Evolutionary conservation across 2,113 vertebrate genomes (phyloP), one percentile per base, ranked within the genome.

Genomic region (Clarias batrachus): DNA sequence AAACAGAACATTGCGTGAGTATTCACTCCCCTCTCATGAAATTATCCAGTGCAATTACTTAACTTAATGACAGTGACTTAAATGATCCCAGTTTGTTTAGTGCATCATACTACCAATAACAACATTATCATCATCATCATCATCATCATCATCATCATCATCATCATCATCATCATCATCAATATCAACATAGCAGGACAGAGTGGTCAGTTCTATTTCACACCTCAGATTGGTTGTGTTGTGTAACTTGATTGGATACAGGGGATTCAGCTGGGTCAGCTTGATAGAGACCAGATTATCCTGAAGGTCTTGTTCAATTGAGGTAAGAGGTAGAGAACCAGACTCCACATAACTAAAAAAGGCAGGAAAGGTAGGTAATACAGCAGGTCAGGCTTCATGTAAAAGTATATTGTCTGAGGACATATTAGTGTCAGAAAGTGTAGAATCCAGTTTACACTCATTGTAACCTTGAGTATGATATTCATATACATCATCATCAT

Each of bases 281-380:
- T 89, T 90, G 41, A 96, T 87, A 81, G 95, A 95, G 73, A 95
- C 90, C 77, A 96, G 89, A 88, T 90, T 84, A 14, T 21, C 65
- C 88, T 93, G 93, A 63, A 95, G 89, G 59, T 94, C 91, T 62
- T 92, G 89, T 52, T 95, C 94, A 37, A 96, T 91, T 60, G 92
- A 89, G 23, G 87, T 90, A 73, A 93, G 87, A 48, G 91, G 82
- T 41, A 94, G 33, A 27, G 91, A 93, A 84, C 87, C 91, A 0
- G 93, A 94, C 81, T 93, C 93, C 86, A 93, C 88, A 60, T 93
- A 94, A 62, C 95, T 95, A 90, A 59, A 16, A 76, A 21, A 86
- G 17, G 68, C 16, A 60, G 23, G 33, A 54, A 37, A 59, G 60
- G 14, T 57, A 77, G 9, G 37, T 5, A 17, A 30, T 8, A 86